phyloP scores from a whole-genome alignment of 92 coral and sea anemone genomes.

The Bergia sp. region DNA sequence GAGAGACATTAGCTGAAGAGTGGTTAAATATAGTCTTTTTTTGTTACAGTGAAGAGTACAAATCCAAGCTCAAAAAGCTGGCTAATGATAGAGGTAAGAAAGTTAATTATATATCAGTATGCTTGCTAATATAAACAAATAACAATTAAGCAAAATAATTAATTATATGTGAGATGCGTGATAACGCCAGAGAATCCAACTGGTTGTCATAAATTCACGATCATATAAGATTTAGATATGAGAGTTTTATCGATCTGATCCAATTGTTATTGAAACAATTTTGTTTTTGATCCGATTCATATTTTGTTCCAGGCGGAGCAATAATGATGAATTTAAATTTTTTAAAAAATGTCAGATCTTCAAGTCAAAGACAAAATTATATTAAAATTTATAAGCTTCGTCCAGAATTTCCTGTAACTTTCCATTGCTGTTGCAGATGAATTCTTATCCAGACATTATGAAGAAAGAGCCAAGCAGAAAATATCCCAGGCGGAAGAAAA shows the following conservation, averaged over 20 bases:
- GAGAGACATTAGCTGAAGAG: not conserved
- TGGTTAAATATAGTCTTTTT: not conserved
- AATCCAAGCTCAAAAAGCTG: constrained; percentile 48
- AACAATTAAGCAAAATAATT: too few species aligned
- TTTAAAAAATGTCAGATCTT: too few species aligned
- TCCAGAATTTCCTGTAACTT: not conserved
- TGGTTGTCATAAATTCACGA: too few species aligned
- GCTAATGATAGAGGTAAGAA: constrained; percentile 72
- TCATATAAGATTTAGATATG: too few species aligned
- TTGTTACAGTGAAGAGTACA: constrained; percentile 53
- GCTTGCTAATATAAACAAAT: too few species aligned
- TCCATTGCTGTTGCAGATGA: constrained; percentile 59
- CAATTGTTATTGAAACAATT: too few species aligned
- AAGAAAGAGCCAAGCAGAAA: constrained; percentile 62
- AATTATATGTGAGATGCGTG: not conserved
- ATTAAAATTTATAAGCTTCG: too few species aligned
- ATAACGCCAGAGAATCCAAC: not conserved
- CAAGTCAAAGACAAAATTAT: too few species aligned
- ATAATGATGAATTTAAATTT: too few species aligned
- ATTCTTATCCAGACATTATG: constrained; percentile 66
- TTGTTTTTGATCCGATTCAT: too few species aligned
- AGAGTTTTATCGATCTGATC: too few species aligned
- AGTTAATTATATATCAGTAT: not conserved
- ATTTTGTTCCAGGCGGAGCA: too few species aligned
- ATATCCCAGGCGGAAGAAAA: constrained; percentile 67